Evolutionary conservation across 1,140 invertebrate species (phyloP).

Genomic region (Drosophila ohnishii): DNA sequence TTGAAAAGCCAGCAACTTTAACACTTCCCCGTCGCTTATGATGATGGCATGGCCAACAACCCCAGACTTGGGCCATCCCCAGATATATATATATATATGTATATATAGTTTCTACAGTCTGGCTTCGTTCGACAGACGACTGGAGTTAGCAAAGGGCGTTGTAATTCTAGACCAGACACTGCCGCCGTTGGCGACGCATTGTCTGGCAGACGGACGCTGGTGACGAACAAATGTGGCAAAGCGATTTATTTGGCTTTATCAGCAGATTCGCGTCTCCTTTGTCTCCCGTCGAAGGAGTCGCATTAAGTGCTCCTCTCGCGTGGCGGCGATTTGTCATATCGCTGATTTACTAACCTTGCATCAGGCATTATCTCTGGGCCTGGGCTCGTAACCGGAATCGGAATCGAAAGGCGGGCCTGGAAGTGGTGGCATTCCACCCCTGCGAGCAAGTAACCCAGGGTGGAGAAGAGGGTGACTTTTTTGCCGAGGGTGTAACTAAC

Average conservation of each 20-base stretch:
- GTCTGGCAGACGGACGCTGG: slow-evolving; percentile 48
- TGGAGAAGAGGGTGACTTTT: slow-evolving; percentile 25
- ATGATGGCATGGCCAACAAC: slow-evolving; percentile 35
- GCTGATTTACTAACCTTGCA: slow-evolving; percentile 76
- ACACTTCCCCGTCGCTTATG: slow-evolving; percentile 33
- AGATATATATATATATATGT: slow-evolving; percentile 5
- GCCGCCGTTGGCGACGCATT: slow-evolving; percentile 52
- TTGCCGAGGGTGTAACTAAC: slow-evolving; percentile 49
- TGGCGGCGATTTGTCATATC: slow-evolving; percentile 71
- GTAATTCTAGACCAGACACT: slow-evolving; percentile 57
- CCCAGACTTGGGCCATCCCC: slow-evolving; percentile 28
- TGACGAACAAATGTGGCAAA: slow-evolving; percentile 52
- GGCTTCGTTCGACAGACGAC: slow-evolving; percentile 30
- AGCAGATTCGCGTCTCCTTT: slow-evolving; percentile 68
- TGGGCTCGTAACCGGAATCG: slow-evolving; percentile 9
- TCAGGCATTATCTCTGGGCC: slow-evolving; percentile 63
- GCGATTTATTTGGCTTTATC: slow-evolving; percentile 76
- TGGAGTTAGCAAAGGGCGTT: slow-evolving; percentile 16
- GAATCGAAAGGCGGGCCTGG: slow-evolving; percentile 3
- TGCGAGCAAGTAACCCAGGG: background rate
- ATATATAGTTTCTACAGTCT: slow-evolving; percentile 47
- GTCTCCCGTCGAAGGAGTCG: slow-evolving; percentile 39
- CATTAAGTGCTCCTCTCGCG: slow-evolving; percentile 45
- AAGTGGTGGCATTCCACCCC: slow-evolving; percentile 33
- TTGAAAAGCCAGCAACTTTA: slow-evolving; percentile 51